phyloP scores from a whole-genome alignment of 2,797 vertebrate genomes.

The Aeoliscus strigatus region DNA sequence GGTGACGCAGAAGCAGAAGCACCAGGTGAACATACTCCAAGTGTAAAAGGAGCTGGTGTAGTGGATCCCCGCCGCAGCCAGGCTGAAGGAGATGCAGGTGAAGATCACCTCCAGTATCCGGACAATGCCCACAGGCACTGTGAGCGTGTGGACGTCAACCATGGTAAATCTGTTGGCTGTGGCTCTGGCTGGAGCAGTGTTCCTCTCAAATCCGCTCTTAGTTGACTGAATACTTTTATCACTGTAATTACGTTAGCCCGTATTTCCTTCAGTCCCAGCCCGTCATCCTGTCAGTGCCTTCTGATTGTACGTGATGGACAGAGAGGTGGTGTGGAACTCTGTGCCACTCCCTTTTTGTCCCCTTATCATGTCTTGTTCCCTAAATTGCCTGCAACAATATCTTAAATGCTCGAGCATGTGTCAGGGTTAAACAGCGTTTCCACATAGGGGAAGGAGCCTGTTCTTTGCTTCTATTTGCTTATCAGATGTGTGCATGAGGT shows the following conservation, averaged over 20 bases:
- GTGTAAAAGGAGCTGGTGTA: slow-evolving; percentile 10
- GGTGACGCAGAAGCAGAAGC: slow-evolving; percentile 77
- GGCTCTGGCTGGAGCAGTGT: not conserved
- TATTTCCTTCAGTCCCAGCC: no score
- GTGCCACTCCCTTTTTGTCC: slow-evolving; percentile 1
- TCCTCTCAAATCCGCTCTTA: not conserved
- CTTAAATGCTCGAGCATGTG: not conserved
- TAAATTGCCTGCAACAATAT: not conserved
- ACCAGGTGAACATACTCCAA: slow-evolving; percentile 87
- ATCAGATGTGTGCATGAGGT: slow-evolving; percentile 17
- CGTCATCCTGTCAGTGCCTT: not conserved
- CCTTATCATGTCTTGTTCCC: slow-evolving; percentile 9
- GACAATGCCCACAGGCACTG: slow-evolving; percentile 70
- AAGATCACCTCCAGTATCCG: slow-evolving; percentile 73
- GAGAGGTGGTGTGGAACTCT: not conserved
- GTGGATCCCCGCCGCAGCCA: slow-evolving; percentile 64
- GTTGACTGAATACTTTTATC: no score
- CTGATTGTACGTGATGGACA: not conserved
- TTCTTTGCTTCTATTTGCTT: slow-evolving; percentile 7
- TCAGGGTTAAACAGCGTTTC: not conserved
- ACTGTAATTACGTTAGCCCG: no score
- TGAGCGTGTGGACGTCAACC: slow-evolving; percentile 54
- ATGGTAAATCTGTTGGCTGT: slow-evolving; percentile 24
- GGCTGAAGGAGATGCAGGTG: slow-evolving; percentile 78
- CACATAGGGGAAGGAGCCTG: not conserved